These are phyloP conservation scores for Andrena haemorrhoa DNA, from an alignment of 2,888 invertebrate species.

Conservation along the genomic window DNA sequence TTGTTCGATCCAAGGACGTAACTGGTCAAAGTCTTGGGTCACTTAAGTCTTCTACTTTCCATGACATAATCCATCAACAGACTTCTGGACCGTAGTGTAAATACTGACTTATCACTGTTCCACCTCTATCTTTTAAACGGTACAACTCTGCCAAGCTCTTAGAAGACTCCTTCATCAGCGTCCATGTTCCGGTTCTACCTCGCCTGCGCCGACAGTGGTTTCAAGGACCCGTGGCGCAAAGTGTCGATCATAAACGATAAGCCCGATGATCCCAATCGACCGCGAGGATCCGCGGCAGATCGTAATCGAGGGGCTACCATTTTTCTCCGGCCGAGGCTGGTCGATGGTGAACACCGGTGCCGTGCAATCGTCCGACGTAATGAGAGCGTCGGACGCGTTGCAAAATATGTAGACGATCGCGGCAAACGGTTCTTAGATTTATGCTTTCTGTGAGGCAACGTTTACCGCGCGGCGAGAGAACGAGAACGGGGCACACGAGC, in stretches of 20 bases:
- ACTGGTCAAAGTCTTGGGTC: too few species aligned
- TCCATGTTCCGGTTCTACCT: not conserved
- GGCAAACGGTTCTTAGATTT: conserved; percentile 57
- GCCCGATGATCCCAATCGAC: conserved; percentile 6
- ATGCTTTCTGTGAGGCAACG: conserved; percentile 56
- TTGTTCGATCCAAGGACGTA: not conserved
- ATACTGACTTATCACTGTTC: too few species aligned
- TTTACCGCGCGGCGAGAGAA: conserved; percentile 20
- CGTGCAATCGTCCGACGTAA: conserved; percentile 40
- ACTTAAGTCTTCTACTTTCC: too few species aligned
- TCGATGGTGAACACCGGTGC: conserved; percentile 21
- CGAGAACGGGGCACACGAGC: conserved; percentile 35
- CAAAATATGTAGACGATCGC: conserved; percentile 65
- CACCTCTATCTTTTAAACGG: too few species aligned
- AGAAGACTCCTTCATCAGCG: not conserved
- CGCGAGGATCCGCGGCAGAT: conserved; percentile 10
- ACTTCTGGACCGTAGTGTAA: too few species aligned
- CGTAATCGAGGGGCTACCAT: conserved; percentile 13
- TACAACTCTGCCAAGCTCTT: too few species aligned
- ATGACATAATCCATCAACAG: too few species aligned
- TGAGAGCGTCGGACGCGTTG: conserved; percentile 48
- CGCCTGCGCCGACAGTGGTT: not conserved
- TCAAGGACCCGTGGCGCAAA: conserved; percentile 12
- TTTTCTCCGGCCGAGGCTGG: not conserved
- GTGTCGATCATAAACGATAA: conserved; percentile 39